Evolutionary conservation across 2,113 vertebrate genomes (phyloP).

Genomic region (Misgurnus mizolepis): DNA sequence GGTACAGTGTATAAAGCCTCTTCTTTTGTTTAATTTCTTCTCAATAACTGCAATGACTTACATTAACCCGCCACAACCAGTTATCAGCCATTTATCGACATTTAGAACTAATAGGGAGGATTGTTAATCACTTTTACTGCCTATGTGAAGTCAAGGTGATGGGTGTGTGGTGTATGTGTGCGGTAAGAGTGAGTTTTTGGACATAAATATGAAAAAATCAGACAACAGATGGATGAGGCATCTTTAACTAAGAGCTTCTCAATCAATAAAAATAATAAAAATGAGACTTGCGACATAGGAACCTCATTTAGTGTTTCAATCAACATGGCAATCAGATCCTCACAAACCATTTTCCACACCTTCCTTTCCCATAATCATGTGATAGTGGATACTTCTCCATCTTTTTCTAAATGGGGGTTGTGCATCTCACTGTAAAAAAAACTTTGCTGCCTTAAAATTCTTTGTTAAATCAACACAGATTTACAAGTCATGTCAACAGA

Average conservation of each 20-base stretch:
- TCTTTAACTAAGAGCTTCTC: neutral
- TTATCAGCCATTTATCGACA: neutral
- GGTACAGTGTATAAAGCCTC: too few relatives aligned
- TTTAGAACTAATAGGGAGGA: conserved; percentile 38
- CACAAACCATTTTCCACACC: neutral
- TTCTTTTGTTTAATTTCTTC: conserved; percentile 1
- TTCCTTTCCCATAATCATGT: neutral
- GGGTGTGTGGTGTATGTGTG: conserved; percentile 20
- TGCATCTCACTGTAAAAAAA: too few relatives aligned
- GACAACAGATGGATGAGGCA: too few relatives aligned
- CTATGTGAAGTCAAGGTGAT: conserved; percentile 36
- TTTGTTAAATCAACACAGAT: too few relatives aligned
- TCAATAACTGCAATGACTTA: conserved; percentile 1
- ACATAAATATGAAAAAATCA: too few relatives aligned
- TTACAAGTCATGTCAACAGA: too few relatives aligned
- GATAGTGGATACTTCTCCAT: too few relatives aligned
- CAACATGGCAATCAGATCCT: neutral
- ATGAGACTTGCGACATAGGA: neutral
- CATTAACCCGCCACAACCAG: neutral
- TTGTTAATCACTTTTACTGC: conserved; percentile 42
- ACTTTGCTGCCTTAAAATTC: too few relatives aligned
- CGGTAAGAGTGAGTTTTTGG: neutral
- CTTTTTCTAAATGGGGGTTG: too few relatives aligned
- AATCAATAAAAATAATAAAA: neutral
- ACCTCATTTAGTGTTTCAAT: neutral